Conservation (phyloP, 1,140 invertebrate species). For the Portunus trituberculatus region DNA sequence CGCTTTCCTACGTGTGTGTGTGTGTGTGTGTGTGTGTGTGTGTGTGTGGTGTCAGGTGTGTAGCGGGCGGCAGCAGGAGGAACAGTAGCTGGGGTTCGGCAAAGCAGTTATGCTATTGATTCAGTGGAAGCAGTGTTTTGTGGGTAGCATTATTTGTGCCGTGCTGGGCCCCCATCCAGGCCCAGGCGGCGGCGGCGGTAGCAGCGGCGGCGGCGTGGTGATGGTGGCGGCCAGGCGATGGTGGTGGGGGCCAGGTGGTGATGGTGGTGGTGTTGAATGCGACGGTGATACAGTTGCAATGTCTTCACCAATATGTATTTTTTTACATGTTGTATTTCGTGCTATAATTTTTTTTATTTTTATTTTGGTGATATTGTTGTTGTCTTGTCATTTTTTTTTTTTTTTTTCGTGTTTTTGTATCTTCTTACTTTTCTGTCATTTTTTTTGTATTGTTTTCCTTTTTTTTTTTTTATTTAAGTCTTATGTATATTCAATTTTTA, state of each 20-base stretch:
- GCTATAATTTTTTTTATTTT: too few species aligned
- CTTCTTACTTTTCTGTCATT: background rate
- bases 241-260: background rate
- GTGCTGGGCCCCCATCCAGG: background rate
- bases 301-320: too few species aligned
- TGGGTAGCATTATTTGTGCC: background rate
- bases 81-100: background rate
- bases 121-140: conserved; percentile 7
- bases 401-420: background rate
- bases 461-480: background rate
- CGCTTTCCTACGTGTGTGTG: background rate
- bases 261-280: background rate
- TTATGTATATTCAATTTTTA: background rate
- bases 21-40: conserved; percentile 18
- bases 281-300: background rate
- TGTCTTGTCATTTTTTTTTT: background rate
- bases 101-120: background rate
- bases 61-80: background rate
- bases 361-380: background rate
- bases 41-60: background rate
- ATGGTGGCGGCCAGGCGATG: background rate
- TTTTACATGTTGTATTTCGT: too few species aligned
- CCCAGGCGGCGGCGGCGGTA: background rate
- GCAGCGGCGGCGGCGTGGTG: background rate
- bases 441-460: background rate